Base-by-base conservation (phyloP, 2,888 invertebrate genomes). In the Antheraea assamensis region DNA sequence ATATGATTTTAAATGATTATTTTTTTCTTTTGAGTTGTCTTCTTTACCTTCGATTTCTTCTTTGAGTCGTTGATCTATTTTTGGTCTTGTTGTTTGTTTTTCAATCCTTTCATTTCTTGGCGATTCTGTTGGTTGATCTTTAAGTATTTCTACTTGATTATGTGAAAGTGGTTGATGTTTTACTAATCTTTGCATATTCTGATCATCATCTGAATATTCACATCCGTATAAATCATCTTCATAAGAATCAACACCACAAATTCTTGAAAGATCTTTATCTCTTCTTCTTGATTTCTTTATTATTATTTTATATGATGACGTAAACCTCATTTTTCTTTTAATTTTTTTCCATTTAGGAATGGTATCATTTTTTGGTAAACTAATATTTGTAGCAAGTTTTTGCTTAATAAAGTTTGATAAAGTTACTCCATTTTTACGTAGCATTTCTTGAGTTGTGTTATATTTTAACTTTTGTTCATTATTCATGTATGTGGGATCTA, bases 201-300 rank as follows among this genome's bases (percentile, higher is more conserved):
- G 68, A n/a, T 35, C n/a, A 17, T n/a, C 30, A n/a, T 73, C 31
- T 47, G 42, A 58, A 58, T 17, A 27, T 49, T 76, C 47, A 72
- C 83, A 83, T 15, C 84, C 83, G 30, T 79, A 80, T 66, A 78
- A 75, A 35, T 80, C 80, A 52, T 83, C 83, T 79, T 83, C 84
- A 2, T 80, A 75, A 19, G 83, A 82, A 74, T 82, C 82, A 73
- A 81, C 75, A 17, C 83, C 82, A 74, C 81, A 74, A 7, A 68
- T 42, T 27, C 42, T 71, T 42, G 55, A 42, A 42, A 27, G 24
- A n/a, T 24, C 58, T 55, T 3, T 17, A 21, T 71, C 42, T 10
- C 15, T 55, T 74, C 71, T 74, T 71, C 74, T 71, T 21, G n/a
- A 0, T 2, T 52, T n/a, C 35, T 55, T 73, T 27, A 21, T 35